phyloP scores from a whole-genome alignment of 2,797 vertebrate species.

The Phoeniculus purpureus region DNA sequence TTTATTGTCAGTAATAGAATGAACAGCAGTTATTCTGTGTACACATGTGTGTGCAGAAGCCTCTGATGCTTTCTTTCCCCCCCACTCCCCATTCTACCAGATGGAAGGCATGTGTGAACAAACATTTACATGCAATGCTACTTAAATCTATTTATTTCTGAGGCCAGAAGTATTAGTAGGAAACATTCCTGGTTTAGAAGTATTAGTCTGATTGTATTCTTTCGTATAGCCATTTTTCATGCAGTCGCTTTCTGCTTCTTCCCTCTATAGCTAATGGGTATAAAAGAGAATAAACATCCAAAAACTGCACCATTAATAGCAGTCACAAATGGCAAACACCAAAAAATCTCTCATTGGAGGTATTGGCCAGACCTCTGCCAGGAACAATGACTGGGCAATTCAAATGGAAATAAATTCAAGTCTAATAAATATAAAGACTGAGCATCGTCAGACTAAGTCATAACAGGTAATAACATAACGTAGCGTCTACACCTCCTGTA shows the following conservation, averaged over 20 bases:
- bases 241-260: neutral
- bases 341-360: neutral
- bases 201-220: neutral
- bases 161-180: neutral
- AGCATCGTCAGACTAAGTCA: neutral
- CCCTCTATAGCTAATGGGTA: neutral
- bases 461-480: neutral
- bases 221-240: neutral
- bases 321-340: neutral
- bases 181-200: neutral
- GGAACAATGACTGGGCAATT: neutral
- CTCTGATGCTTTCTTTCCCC: neutral
- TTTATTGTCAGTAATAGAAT: neutral
- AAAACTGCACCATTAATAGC: neutral
- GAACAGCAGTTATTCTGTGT: neutral
- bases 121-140: neutral
- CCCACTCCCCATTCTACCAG: neutral
- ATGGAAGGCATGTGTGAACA: neutral
- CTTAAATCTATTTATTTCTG: neutral
- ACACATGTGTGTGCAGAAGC: neutral
- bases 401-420: neutral
- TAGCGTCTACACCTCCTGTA: accelerated
- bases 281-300: neutral
- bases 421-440: neutral
- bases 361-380: neutral